Conservation (phyloP, 2,797 vertebrate species). For the Coranthus polyacanthus region DNA sequence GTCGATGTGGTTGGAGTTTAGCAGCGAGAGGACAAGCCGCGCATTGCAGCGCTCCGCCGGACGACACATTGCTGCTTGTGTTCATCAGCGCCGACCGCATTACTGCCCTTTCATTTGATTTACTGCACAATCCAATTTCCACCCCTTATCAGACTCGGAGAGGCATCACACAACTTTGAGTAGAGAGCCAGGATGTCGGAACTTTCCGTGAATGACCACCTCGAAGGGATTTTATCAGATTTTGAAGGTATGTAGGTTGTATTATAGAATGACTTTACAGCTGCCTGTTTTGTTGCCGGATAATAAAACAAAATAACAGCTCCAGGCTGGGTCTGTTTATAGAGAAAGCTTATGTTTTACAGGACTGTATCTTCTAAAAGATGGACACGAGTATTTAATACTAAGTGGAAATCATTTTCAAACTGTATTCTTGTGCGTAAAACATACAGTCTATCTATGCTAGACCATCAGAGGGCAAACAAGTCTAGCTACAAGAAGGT, state of each 20-base stretch:
- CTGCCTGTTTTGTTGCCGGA: constrained; percentile 1
- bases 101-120: background rate
- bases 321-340: background rate
- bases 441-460: too few relatives aligned
- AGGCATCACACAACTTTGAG: background rate
- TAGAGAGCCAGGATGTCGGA: constrained; percentile 84
- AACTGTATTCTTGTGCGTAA: background rate
- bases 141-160: background rate
- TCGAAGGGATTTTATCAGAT: constrained; percentile 91
- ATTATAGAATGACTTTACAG: constrained; percentile 30
- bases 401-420: too few relatives aligned
- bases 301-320: constrained; percentile 9
- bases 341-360: too few relatives aligned
- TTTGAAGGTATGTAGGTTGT: constrained; percentile 89
- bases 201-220: constrained; percentile 89
- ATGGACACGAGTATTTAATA: too few relatives aligned
- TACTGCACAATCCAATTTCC: background rate
- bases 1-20: background rate
- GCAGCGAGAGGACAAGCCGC: background rate
- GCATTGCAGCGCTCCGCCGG: background rate
- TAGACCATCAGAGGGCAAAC: too few relatives aligned
- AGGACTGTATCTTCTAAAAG: too few relatives aligned
- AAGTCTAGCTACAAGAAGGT: too few relatives aligned
- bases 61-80: background rate
- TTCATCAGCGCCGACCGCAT: background rate